Percentiles rank a stretch among this genome's conserved stretches.
Conservation (phyloP, 2,113 vertebrate species). For the Poeciliopsis retropinna region DNA sequence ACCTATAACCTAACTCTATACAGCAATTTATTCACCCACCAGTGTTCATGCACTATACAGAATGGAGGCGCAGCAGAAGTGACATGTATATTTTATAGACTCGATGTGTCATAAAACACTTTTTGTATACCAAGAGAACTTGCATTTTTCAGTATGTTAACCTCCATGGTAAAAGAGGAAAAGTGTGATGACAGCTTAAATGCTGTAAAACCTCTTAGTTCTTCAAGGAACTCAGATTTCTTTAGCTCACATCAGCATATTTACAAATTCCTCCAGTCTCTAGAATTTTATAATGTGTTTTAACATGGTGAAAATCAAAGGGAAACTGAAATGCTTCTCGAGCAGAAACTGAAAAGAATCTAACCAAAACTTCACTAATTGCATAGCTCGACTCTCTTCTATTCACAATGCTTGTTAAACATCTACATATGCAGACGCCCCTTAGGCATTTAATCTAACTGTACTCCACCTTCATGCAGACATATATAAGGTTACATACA, state of each 20-base stretch:
- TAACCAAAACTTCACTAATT: background rate
- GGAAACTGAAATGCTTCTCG: background rate
- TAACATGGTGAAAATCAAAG: background rate
- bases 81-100: too few species aligned
- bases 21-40: background rate
- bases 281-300: background rate
- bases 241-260: background rate
- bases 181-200: background rate
- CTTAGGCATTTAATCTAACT: slow-evolving; percentile 29
- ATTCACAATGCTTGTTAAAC: slow-evolving; percentile 15
- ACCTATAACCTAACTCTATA: background rate
- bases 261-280: background rate
- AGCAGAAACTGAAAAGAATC: background rate
- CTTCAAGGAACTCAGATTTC: background rate
- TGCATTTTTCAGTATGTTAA: background rate
- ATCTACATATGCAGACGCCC: slow-evolving; percentile 32
- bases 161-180: background rate
- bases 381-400: background rate
- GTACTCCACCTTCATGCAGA: slow-evolving; percentile 43
- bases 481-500: slow-evolving; percentile 36
- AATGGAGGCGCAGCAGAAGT: background rate
- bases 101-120: background rate
- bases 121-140: background rate
- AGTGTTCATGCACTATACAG: background rate
- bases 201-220: too few species aligned